Conservation (phyloP, 2,888 invertebrate genomes). For the Pterostichus niger region DNA sequence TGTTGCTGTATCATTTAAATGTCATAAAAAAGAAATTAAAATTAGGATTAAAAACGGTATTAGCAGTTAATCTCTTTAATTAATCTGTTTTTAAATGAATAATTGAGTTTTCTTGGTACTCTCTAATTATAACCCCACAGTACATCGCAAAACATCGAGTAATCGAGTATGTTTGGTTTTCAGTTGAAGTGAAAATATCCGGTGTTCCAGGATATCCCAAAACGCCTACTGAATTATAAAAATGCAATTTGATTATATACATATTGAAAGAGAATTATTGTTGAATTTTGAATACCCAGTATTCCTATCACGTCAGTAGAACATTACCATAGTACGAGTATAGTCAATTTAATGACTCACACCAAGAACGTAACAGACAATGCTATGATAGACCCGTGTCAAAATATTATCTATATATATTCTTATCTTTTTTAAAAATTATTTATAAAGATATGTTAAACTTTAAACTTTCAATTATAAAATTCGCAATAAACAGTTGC, state of each 20-base stretch:
- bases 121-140: too few species aligned
- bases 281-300: conserved; percentile 35
- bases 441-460: conserved; percentile 3
- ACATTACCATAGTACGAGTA: neutral
- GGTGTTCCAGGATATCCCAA: conserved; percentile 36
- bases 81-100: too few species aligned
- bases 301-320: conserved; percentile 28
- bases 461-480: conserved; percentile 36
- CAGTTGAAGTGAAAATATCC: conserved; percentile 24
- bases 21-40: too few species aligned
- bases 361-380: conserved; percentile 10
- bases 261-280: conserved; percentile 26
- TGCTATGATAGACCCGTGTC: neutral
- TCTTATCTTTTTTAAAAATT: conserved; percentile 24
- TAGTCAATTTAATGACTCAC: conserved; percentile 1
- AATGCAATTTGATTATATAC: conserved; percentile 30
- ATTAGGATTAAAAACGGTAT: too few species aligned
- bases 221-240: conserved; percentile 31
- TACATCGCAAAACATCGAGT: too few species aligned
- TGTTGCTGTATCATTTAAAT: too few species aligned
- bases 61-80: too few species aligned
- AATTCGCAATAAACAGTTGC: conserved; percentile 12
- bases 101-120: too few species aligned
- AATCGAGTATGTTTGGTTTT: neutral
- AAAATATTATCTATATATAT: neutral